These are phyloP conservation scores for Sinocyclocheilus anophthalmus DNA, from an alignment of 2,113 vertebrate genomes.

Conservation along the genomic window DNA sequence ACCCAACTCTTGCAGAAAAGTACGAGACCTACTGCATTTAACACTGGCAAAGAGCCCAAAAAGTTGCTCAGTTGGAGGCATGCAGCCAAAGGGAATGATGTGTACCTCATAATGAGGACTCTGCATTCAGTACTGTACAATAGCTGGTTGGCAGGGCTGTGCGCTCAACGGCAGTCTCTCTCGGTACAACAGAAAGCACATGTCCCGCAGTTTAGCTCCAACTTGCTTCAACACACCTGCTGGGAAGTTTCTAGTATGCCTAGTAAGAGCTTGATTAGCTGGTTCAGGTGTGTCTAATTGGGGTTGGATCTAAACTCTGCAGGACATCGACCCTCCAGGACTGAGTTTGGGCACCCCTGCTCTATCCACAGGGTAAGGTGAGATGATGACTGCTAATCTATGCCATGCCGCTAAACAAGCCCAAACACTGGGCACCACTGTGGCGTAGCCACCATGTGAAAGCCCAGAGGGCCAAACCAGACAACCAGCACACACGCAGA, in stretches of 20 bases:
- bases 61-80: neutral
- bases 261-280: too few species aligned
- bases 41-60: neutral
- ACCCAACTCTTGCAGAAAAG: neutral
- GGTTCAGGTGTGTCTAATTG: too few species aligned
- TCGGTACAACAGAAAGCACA: too few species aligned
- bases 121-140: constrained; percentile 20
- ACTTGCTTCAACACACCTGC: too few species aligned
- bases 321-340: too few species aligned
- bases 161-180: neutral
- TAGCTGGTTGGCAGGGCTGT: neutral
- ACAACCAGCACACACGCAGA: neutral
- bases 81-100: constrained; percentile 1
- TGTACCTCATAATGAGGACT: neutral
- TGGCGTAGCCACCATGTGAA: neutral
- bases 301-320: too few species aligned
- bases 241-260: too few species aligned
- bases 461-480: constrained; percentile 27
- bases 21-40: neutral
- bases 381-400: constrained; percentile 1
- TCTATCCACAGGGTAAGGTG: constrained; percentile 12
- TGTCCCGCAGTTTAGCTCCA: too few species aligned
- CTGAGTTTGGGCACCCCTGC: too few species aligned
- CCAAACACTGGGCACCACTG: constrained; percentile 10
- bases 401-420: neutral